A percentile compares a stretch with the other conserved stretches of the same genome.
These are phyloP conservation scores for Meloidogyne chitwoodi DNA, from an alignment of 1,140 invertebrate species.

Conservation along the genomic window DNA sequence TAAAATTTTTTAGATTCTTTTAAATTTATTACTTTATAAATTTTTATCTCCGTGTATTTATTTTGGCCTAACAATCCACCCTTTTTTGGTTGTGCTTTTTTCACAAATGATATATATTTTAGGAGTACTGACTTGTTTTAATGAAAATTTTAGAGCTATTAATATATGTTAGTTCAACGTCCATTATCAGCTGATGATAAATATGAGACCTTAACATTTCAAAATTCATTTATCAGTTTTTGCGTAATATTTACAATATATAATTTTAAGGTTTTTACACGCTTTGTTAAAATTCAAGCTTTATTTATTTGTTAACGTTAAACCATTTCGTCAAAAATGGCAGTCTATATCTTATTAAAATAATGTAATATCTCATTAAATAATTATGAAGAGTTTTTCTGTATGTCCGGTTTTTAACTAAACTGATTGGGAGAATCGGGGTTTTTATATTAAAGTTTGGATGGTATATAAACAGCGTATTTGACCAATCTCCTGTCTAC, in stretches of 20 bases:
- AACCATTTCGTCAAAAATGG: no score
- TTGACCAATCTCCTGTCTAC: no score
- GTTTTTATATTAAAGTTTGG: no score
- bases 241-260: background rate
- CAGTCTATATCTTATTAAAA: no score
- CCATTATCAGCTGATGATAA: background rate
- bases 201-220: background rate
- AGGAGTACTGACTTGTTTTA: background rate
- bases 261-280: no score
- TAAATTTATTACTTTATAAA: background rate
- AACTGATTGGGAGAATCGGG: no score
- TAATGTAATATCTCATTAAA: no score
- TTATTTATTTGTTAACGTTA: no score
- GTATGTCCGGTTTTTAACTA: no score
- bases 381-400: no score
- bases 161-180: background rate
- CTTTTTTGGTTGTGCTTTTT: background rate
- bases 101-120: background rate
- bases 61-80: background rate
- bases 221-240: background rate
- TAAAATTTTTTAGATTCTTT: background rate
- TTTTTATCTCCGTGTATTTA: background rate
- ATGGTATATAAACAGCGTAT: no score
- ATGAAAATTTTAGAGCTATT: background rate
- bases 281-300: no score